Evolutionary conservation across 2,797 vertebrate genomes (phyloP).

Genomic region (Pogonophryne albipinna): DNA sequence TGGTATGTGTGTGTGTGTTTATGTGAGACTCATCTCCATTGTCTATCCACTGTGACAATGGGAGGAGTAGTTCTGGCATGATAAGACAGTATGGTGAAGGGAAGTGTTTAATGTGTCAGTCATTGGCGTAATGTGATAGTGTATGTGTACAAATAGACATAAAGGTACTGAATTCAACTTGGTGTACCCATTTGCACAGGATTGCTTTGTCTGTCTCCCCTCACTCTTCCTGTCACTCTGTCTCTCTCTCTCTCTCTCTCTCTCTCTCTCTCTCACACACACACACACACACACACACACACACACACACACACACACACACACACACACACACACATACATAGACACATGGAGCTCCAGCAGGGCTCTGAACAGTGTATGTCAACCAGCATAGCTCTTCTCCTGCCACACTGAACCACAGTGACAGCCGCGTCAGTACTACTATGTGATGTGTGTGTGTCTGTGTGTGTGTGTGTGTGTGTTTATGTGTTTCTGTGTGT

Average conservation of each 20-base stretch:
- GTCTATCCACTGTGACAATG: conserved; percentile 25
- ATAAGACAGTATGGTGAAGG: conserved; percentile 10
- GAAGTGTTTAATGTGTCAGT: conserved; percentile 12
- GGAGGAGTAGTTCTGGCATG: conserved; percentile 7
- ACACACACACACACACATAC: conserved; percentile 19
- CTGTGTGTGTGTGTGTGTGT: no score
- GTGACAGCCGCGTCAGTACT: conserved; percentile 61
- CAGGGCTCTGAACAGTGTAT: conserved; percentile 51
- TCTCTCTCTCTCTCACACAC: no score
- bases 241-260: neutral
- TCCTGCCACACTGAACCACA: conserved; percentile 41
- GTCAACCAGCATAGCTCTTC: conserved; percentile 46
- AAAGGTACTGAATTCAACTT: neutral
- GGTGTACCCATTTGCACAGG: neutral
- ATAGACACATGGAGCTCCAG: conserved; percentile 18
- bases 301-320: conserved; percentile 15
- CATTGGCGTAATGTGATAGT: neutral
- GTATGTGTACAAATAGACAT: neutral
- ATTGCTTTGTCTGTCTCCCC: neutral
- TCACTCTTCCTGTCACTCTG: neutral
- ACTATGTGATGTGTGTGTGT: neutral
- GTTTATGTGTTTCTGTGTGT: no score
- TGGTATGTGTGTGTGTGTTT: no score
- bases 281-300: conserved; percentile 17
- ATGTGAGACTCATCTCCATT: neutral